Base-by-base conservation (phyloP, 30 jellyfish, hydroid and myxozoan genomes). In the Cassiopea andromeda region DNA sequence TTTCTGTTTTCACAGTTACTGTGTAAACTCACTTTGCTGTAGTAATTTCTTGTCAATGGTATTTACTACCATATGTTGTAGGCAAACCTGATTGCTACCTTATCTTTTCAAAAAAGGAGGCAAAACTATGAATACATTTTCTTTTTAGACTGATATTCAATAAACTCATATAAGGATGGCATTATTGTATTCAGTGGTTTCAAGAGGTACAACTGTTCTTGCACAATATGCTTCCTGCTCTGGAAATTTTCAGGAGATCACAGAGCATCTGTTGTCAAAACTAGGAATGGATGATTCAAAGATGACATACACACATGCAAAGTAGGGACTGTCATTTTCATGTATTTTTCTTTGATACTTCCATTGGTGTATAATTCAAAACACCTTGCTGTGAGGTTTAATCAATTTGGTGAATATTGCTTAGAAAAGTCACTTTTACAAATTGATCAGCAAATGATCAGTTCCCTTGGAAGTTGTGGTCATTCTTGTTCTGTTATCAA, bases 241-340 rank as follows among this genome's bases (percentile, higher is more conserved):
- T 58, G 97, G 98, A 85, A 94, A 94, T 73, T 94, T 94, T 58
- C 97, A 88, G 61, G 98, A 94, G 78, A 88, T 94, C 58, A 78
- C 97, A 1, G 97, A 94, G 27, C 98, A 90, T 77, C 84, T 94
- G 46, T 78, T 94, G n/a, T 69, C 75, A 67, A 94, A 75, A 80
- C 82, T 94, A 12, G 97, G 93, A 57, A 85, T 91, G 72, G 91
- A 83, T 61, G 93, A 93, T 67, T 73, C 96, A 13, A 94, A 94
- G 73, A 94, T 94, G 98, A 94, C 97, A 10, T 94, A 90, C 82
- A 94, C 98, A 58, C 98, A 94, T 50, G 85, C 91, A 67, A 90
- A 88, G 98, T 94, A 48, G 46, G 97, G 10, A 46, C 38, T 27
- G 3, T 44, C 1, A 5, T 54, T 54, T 54, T 54, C 7, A 6